Conservation (phyloP, 2,888 invertebrate genomes). For the Rugalucina vietnamica region DNA sequence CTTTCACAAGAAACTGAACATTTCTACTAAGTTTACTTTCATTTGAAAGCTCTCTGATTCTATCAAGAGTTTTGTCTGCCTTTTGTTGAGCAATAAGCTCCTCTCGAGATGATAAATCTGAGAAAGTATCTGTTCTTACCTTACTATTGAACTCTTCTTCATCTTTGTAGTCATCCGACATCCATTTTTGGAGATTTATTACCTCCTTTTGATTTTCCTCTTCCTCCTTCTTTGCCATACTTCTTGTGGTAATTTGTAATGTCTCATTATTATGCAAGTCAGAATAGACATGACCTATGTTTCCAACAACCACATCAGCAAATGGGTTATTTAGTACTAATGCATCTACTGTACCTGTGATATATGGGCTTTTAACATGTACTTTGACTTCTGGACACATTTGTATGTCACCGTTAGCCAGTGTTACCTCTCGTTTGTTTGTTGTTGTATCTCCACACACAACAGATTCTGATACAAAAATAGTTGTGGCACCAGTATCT, state of each 20-base stretch:
- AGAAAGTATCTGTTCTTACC: not conserved
- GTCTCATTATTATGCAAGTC: not conserved
- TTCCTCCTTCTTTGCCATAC: not conserved
- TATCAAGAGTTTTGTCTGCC: slow-evolving; percentile 5
- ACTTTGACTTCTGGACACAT: not conserved
- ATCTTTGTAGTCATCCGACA: not conserved
- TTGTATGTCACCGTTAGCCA: not conserved
- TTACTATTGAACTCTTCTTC: not conserved
- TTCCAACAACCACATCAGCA: slow-evolving; percentile 17
- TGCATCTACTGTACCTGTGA: slow-evolving; percentile 5
- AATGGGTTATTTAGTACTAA: slow-evolving; percentile 15
- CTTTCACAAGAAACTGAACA: not conserved
- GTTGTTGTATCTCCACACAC: not conserved
- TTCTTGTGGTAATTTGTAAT: not conserved
- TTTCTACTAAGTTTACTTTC: not conserved
- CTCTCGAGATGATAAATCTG: not conserved
- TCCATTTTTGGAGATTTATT: not conserved
- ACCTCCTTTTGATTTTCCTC: not conserved
- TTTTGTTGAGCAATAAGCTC: not conserved
- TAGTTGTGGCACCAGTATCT: slow-evolving; percentile 7
- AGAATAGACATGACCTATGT: not conserved
- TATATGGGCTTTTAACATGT: not conserved
- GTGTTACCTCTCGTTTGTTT: not conserved
- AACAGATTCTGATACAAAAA: not conserved
- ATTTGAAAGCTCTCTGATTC: not conserved